phyloP scores from a whole-genome alignment of 2,888 invertebrate species.

The Sphaerophoria rueppellii region DNA sequence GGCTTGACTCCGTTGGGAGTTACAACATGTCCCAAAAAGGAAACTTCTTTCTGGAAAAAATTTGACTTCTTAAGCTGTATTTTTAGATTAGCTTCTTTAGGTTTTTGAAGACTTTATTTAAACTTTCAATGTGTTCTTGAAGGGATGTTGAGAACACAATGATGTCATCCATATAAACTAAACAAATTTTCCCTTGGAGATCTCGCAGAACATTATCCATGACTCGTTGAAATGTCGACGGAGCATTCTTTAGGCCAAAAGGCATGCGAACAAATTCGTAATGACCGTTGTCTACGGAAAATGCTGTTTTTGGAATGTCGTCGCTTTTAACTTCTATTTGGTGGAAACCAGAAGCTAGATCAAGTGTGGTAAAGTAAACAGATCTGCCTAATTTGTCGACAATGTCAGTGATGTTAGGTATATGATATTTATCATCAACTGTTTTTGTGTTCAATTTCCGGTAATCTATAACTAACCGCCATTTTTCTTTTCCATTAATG shows the following conservation, averaged over 20 bases:
- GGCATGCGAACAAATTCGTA: no score
- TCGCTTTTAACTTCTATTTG: no score
- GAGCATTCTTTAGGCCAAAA: not conserved
- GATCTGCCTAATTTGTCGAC: no score
- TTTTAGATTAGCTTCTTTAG: conserved; percentile 28
- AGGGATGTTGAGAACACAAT: no score
- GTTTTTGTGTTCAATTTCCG: not conserved
- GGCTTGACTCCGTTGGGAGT: conserved; percentile 29
- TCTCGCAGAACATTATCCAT: conserved; percentile 47
- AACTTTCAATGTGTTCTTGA: not conserved
- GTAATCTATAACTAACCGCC: not conserved
- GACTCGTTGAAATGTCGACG: conserved; percentile 33
- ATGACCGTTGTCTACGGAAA: no score
- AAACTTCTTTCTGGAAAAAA: conserved; percentile 11
- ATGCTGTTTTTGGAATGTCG: no score
- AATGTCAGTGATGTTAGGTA: no score
- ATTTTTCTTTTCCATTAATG: no score
- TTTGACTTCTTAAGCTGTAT: not conserved
- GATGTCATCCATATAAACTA: no score
- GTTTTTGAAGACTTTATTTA: not conserved
- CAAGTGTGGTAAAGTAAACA: no score
- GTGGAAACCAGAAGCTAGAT: no score
- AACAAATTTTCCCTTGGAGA: not conserved
- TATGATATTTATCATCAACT: not conserved
- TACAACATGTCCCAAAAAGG: conserved; percentile 14